Base-by-base conservation (phyloP, 2,888 invertebrate genomes). In the Phoenoteleia sp. region DNA sequence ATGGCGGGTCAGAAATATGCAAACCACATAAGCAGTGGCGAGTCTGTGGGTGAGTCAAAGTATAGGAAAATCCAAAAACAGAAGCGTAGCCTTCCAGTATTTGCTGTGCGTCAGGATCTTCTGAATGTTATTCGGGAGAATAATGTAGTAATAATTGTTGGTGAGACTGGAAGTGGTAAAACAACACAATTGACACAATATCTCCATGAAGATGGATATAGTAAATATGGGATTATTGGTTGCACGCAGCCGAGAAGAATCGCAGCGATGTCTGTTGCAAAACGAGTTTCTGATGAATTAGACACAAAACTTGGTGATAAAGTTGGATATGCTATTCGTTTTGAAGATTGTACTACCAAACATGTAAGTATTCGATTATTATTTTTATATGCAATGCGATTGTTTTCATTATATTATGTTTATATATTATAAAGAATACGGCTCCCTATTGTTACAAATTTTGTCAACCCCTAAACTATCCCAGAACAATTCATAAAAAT, bases 181-280 rank as follows among this genome's bases (percentile, higher is more conserved):
- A 99, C 99, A 0, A 99, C 99, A 0, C 99, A 99, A 92, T 94
- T 99, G 42, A 99, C 99, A 0, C 99, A 99, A 93, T 99, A 99
- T 93, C 94, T 99, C 0, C 98, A 99, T 93, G 99, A 99, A 94
- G 99, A 99, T 90, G 99, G 99, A 0, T 98, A 98, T 94, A 98
- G 98, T 89, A 96, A 96, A 87, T 96, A 96, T 89, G 99, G 99
- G 25, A 97, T 98, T 96, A 98, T 99, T 88, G 99, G 99, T 0
- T 99, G 99, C 94, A 99, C 99, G 0, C 99, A 99, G 29, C 99
- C 99, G 0, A 95, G 99, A 84, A 95, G 99, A 95, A 99, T 99
- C 0, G 99, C 99, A 52, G 99, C 99, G 85, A 99, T 99, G 99
- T 99, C 99, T 0, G 99, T 99, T 0, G 99, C 99, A 0, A 99